phyloP scores from a whole-genome alignment of 2,797 vertebrate genomes.

The Enteromius afrohamiltoni region DNA sequence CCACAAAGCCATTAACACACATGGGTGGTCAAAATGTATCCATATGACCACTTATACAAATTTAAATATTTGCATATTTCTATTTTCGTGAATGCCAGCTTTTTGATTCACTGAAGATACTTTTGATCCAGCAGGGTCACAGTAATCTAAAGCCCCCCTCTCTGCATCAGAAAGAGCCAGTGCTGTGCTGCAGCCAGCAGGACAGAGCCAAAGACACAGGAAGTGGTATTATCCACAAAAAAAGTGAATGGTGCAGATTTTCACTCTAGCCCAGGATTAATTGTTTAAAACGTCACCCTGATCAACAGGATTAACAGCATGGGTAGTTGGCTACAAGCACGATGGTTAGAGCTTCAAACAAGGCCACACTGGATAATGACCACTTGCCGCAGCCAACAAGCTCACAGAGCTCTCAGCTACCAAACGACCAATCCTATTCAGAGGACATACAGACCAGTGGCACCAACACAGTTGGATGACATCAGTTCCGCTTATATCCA shows the following conservation, averaged over 20 bases:
- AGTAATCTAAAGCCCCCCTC: neutral
- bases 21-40: neutral
- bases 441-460: constrained; percentile 37
- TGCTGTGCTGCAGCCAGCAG: neutral
- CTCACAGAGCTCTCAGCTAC: constrained; percentile 22
- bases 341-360: neutral
- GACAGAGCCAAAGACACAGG: neutral
- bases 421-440: constrained; percentile 40
- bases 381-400: constrained; percentile 15
- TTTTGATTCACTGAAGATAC: neutral
- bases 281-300: constrained; percentile 17
- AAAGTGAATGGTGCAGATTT: neutral
- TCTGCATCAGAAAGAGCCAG: neutral
- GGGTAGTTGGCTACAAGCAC: neutral
- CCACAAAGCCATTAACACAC: neutral
- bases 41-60: neutral
- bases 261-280: constrained; percentile 24
- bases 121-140: neutral
- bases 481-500: constrained; percentile 25
- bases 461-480: constrained; percentile 24
- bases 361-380: constrained; percentile 17
- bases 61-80: neutral
- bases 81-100: neutral
- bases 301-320: constrained; percentile 9
- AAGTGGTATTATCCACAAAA: neutral